These are phyloP conservation scores for Chromis chromis DNA, from an alignment of 2,797 vertebrate genomes.

Conservation along the genomic window DNA sequence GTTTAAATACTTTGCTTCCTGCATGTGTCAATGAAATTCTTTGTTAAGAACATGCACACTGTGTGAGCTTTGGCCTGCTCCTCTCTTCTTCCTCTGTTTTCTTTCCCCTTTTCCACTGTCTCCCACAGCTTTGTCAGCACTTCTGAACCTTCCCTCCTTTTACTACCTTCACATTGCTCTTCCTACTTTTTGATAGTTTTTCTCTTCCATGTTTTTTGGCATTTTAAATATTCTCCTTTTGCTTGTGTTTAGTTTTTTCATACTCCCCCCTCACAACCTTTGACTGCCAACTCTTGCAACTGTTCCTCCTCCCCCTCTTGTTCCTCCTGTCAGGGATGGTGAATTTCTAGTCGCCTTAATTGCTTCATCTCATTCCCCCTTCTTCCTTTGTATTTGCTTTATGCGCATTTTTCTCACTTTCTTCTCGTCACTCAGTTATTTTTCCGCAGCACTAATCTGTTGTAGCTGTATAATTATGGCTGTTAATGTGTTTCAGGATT, in stretches of 20 bases:
- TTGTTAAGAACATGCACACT: constrained; percentile 52
- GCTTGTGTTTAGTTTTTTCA: constrained; percentile 9
- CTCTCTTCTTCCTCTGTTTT: constrained; percentile 27
- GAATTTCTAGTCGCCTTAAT: constrained; percentile 21
- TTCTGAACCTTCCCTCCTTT: constrained; percentile 19
- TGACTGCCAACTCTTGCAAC: constrained; percentile 1
- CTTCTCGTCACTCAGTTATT: constrained; percentile 55
- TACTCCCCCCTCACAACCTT: constrained; percentile 10
- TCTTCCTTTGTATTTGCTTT: constrained; percentile 26
- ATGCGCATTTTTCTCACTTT: constrained; percentile 45
- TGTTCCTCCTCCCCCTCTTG: constrained; percentile 1
- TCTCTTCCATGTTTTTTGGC: constrained; percentile 16
- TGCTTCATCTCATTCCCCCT: constrained; percentile 20
- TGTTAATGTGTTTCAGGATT: constrained; percentile 81
- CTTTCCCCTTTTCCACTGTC: constrained; percentile 25
- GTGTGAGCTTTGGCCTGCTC: constrained; percentile 39
- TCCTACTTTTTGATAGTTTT: constrained; percentile 21
- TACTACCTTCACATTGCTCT: constrained; percentile 24
- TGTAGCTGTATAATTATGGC: constrained; percentile 76
- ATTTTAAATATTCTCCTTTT: constrained; percentile 26
- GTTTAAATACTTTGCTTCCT: constrained; percentile 60
- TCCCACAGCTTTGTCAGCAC: constrained; percentile 52
- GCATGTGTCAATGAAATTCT: constrained; percentile 59
- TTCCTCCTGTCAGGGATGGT: constrained; percentile 15
- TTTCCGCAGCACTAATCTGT: constrained; percentile 76